Evolutionary conservation across 2,113 vertebrate genomes (phyloP), one percentile per base, ranked within the genome.

Genomic region (Mugil cephalus): DNA sequence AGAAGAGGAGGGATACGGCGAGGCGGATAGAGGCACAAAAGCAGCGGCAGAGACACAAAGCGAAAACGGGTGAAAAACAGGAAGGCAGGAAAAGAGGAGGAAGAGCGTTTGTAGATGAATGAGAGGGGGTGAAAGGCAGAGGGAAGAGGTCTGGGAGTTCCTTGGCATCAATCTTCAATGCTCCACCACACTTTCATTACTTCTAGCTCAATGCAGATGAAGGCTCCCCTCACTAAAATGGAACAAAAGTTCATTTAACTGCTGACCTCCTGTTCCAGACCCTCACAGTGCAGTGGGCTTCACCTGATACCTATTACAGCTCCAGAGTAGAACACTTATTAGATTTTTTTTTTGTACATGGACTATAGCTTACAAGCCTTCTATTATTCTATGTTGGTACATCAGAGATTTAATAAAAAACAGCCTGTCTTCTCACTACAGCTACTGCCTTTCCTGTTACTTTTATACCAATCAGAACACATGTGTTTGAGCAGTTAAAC

Each of bases 231-330:
- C 64, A 39, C 61, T 65, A 69, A 74, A 73, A 83, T 50, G 77
- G 84, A 83, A 79, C 80, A 78, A 77, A 87, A 82, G 84, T 89
- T 90, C 74, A 91, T 89, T 87, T 79, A 82, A 93, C 89, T 88
- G 87, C 81, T 93, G 93, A 95, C 93, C 93, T 88, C 68, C 79
- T 39, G 69, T 84, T 86, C 86, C 86, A 86, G 69, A 42, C 35
- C 21, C 38, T 56, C 74, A 48, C 48, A 67, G 35, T 72, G 19
- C 60, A 78, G 30, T 52, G 35, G 19, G 66, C 64, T 74, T 71
- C 69, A 67, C 56, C 58, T 53, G 61, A 67, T 52, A 63, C 72
- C 52, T 42, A 45, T 65, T 62, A 38, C 40, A 40, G 45, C 36
- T 43, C 30, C 15, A 61, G 40, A 66, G 10, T 18, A 6, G 42